Conservation (phyloP, 2,113 vertebrate species). For the Columba livia region DNA sequence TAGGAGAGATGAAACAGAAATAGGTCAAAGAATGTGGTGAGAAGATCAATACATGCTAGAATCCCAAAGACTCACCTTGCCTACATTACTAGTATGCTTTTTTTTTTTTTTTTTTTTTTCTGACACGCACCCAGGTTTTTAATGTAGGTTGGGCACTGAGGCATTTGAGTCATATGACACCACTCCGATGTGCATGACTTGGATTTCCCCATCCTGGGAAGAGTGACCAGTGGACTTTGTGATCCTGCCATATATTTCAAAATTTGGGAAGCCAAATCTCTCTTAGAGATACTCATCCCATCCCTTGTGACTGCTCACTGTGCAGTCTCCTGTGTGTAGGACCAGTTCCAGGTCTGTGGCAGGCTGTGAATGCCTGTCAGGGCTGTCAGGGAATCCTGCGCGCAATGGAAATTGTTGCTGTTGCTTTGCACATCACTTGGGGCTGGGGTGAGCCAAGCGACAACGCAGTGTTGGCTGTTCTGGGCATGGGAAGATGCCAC, state of each 20-base stretch:
- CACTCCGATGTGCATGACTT: neutral
- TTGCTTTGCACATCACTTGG: rapidly evolving
- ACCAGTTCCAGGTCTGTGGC: neutral
- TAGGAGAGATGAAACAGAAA: neutral
- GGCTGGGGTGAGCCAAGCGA: neutral
- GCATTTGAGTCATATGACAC: neutral
- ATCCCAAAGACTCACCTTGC: neutral
- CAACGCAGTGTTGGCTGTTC: rapidly evolving
- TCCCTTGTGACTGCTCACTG: neutral
- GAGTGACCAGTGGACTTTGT: neutral
- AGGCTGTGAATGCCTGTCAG: neutral
- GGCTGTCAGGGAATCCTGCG: neutral
- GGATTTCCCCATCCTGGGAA: neutral
- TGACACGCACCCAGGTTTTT: neutral
- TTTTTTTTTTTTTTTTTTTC: neutral
- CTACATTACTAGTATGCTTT: neutral
- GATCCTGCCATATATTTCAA: neutral
- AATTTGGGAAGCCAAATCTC: neutral
- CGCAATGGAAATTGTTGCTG: rapidly evolving
- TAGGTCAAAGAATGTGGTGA: neutral
- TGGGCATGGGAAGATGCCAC: neutral
- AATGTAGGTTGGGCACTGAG: neutral
- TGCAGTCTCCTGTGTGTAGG: neutral
- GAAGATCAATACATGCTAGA: neutral
- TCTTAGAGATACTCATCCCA: neutral